phyloP scores from a whole-genome alignment of 2,888 invertebrate genomes.

The Drosophila villosipedis region DNA sequence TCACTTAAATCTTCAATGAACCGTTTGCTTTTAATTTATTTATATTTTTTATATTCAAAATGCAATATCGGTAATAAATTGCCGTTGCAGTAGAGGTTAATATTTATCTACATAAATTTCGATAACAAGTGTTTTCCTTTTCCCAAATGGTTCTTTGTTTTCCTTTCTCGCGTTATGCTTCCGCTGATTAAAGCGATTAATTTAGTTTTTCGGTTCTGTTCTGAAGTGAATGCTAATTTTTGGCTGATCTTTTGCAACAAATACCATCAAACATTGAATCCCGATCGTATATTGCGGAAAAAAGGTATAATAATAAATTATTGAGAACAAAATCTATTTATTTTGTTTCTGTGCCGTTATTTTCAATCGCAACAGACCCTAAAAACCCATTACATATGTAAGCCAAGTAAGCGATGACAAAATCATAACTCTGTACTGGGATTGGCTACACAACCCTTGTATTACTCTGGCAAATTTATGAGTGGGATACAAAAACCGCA shows the following conservation, averaged over 20 bases:
- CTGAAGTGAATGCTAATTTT: not conserved
- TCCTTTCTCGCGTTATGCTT: constrained; percentile 11
- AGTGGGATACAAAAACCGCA: constrained; percentile 21
- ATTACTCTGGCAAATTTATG: constrained; percentile 37
- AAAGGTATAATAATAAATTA: not conserved
- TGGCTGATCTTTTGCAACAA: not conserved
- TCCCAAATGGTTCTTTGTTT: constrained; percentile 29
- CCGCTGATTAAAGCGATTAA: not conserved
- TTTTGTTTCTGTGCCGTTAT: not conserved
- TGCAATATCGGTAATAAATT: constrained; percentile 37
- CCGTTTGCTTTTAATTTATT: too few species aligned
- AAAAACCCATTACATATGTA: constrained; percentile 27
- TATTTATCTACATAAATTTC: constrained; percentile 23
- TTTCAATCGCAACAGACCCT: not conserved
- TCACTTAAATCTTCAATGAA: not conserved
- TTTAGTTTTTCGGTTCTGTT: not conserved
- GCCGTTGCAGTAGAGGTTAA: constrained; percentile 9
- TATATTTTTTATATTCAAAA: constrained; percentile 2
- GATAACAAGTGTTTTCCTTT: constrained; percentile 4
- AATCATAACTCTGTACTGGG: constrained; percentile 2
- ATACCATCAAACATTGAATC: not conserved
- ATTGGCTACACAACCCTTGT: constrained; percentile 28
- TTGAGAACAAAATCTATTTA: not conserved
- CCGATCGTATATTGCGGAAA: not conserved
- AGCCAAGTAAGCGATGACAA: not conserved